Conservation (phyloP, 2,113 vertebrate genomes). For the Trinectes maculatus region DNA sequence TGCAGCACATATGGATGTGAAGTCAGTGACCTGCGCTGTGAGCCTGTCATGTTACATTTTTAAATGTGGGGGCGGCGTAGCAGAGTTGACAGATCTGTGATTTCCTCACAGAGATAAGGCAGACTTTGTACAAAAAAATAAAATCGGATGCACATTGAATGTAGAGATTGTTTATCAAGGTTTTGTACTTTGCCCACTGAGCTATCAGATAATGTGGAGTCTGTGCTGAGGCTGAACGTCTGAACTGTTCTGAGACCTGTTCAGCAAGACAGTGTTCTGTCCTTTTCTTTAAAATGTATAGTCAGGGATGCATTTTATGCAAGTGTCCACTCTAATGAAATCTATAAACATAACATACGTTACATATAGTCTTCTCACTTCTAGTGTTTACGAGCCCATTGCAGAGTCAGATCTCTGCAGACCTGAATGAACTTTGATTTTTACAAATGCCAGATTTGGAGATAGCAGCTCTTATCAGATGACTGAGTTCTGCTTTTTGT, state of each 20-base stretch:
- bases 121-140: neutral
- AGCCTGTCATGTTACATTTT: slow-evolving; percentile 13
- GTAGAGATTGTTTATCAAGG: neutral
- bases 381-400: too few species aligned
- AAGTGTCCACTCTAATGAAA: too few species aligned
- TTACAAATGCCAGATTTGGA: neutral
- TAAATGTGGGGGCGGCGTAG: neutral
- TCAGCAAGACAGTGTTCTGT: neutral
- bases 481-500: neutral
- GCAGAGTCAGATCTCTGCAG: too few species aligned
- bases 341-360: too few species aligned
- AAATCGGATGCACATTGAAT: slow-evolving; percentile 19
- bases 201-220: slow-evolving; percentile 43
- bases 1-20: neutral
- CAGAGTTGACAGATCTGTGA: too few species aligned
- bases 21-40: neutral
- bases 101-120: too few species aligned
- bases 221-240: slow-evolving; percentile 11
- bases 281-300: too few species aligned
- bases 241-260: slow-evolving; percentile 24
- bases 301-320: too few species aligned
- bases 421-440: slow-evolving; percentile 18
- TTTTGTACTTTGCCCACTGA: slow-evolving; percentile 55
- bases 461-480: slow-evolving; percentile 22
- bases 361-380: too few species aligned